Evolutionary conservation across 2,113 vertebrate species (phyloP), one percentile per base, ranked within the genome.

Genomic region (Oostethus manadensis): DNA sequence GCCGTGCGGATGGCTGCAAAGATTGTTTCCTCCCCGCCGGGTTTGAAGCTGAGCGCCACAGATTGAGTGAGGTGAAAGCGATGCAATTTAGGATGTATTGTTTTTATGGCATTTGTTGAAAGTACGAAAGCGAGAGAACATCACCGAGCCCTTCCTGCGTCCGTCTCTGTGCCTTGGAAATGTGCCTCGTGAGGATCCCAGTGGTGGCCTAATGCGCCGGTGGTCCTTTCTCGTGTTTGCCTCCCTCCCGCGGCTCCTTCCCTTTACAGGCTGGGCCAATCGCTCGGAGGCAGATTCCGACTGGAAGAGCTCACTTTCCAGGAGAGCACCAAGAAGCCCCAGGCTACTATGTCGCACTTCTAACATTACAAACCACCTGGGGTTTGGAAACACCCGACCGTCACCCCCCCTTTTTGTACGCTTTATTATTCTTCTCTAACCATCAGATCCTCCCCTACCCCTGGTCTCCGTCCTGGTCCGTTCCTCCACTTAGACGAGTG

Each of bases 291-390:
- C 74, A 43, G 77, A 71, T 77, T 80, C 56, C 64, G 67, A 58
- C 73, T 70, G 65, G 26, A 71, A 68, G 69, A 76, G 64, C 69
- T 81, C 75, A 65, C 70, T 72, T 82, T 87, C 82, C 83, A 77
- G 73, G 71, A 70, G 73, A 73, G 74, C 63, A 72, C 18, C 71
- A 73, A 51, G 71, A 79, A 58, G 75, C 77, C 73, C 49, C 60
- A 1, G 78, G 79, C 75, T 71, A 68, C 68, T 60, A 53, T 71
- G 77, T 81, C 74, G 49, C 78, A 67, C 78, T 68, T 75, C 74
- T 83, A 80, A 80, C 70, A 17, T 78, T 71, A 73, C 80, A 79
- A 79, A 66, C 66, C 82, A 74, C 74, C 73, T 58, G 78, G 62
- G 71, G 62, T 51, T 62, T 81, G 64, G 46, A 71, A 76, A 73